Evolutionary conservation across 1,140 invertebrate genomes (phyloP), one percentile per base, ranked within the genome.

Genomic region (Dendroctonus ponderosae): DNA sequence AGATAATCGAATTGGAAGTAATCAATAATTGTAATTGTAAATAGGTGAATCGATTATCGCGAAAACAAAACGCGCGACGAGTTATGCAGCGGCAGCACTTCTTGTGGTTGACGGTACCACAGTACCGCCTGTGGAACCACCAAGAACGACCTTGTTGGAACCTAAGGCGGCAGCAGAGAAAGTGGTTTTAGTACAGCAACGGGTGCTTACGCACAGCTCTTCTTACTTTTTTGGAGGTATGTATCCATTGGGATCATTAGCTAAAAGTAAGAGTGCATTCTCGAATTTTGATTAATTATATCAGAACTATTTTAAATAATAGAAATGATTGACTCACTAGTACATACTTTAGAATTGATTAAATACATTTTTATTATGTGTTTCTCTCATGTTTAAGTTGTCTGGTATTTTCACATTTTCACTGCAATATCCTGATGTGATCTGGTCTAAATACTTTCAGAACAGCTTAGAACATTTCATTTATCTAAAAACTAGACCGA

Each of bases 141-240:
- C 51, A 63, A 68, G 58, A 67, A 68, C 66, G 66, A 68, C 66
- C 66, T 68, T 68, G 66, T 44, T 38, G 66, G 66, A 61, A 67
- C 65, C 51, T 49, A 54, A 62, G 38, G 66, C 66, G 60, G 44
- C 66, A 40, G 51, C 59, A 51, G 66, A 68, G 66, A 68, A 68
- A 68, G 66, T 68, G 43, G 66, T 68, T 68, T 63, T 62, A 50
- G 50, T 46, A 58, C 56, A 61, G 57, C 65, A 56, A 41, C 11
- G 39, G 41, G 11, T 11, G 53, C 50, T 12, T 51, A 56, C 53
- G 26, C 53, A 41, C 26, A 41, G 11, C 7, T 56, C 53, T 56
- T 56, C 53, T 56, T 15, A 39, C 53, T 56, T 5, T 56, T 52
- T 52, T 46, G 8, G 43, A 46, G 43, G 8, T 46, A 46, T 46